These are phyloP conservation scores for Orchesella flavescens DNA, from an alignment of 2,888 invertebrate species.

Conservation along the genomic window DNA sequence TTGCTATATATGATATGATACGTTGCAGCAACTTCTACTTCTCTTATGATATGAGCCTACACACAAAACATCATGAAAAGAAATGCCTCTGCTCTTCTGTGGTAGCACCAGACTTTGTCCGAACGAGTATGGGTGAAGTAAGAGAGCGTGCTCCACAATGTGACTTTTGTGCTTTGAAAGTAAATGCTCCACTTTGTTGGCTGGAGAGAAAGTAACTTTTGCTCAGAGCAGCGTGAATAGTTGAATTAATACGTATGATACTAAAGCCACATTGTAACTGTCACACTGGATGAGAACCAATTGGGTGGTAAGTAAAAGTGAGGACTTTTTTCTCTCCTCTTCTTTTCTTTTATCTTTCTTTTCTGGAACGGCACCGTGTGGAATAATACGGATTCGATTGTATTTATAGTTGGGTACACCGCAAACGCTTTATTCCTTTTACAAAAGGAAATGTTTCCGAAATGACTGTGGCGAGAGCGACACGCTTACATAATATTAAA, in stretches of 20 bases:
- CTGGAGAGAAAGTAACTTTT: neutral
- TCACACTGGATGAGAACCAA: constrained; percentile 31
- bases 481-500: neutral
- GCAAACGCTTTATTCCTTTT: neutral
- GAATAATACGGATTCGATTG: neutral
- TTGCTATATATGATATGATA: too few relatives aligned
- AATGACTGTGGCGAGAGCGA: too few relatives aligned
- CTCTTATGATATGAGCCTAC: too few relatives aligned
- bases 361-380: neutral
- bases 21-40: too few relatives aligned
- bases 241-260: neutral
- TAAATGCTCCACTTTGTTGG: neutral
- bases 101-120: too few relatives aligned
- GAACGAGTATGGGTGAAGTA: too few relatives aligned
- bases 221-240: neutral
- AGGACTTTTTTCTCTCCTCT: constrained; percentile 2
- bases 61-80: neutral
- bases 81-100: neutral
- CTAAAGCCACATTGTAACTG: constrained; percentile 28
- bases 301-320: constrained; percentile 29
- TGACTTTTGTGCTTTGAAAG: too few relatives aligned
- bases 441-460: neutral
- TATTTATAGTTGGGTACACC: neutral
- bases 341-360: constrained; percentile 2
- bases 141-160: too few relatives aligned